Evolutionary conservation across 2,888 invertebrate genomes (phyloP), one percentile per base, ranked within the genome.

Genomic region (Drosophila quinaria): DNA sequence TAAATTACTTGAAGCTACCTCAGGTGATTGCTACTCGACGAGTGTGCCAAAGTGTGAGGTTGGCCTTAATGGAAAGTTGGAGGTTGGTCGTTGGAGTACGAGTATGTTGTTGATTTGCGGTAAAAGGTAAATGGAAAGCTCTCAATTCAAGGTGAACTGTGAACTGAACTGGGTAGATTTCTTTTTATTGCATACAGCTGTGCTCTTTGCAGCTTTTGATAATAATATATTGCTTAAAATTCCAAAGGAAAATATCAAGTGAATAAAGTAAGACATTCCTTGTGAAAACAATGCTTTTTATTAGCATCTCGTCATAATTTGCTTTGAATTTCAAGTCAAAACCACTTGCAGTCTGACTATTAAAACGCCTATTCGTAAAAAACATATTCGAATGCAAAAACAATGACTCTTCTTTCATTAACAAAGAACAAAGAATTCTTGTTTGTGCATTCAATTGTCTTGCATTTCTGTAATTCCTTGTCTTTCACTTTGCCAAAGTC

Each of bases 1-100:
- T 90, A 86, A 90, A 90, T 88, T 77, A 88, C 74, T 78, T 82
- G 35, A 41, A 67, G 74, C 69, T 65, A 80, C 83, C 90, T 80
- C 88, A 87, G 90, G 77, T 89, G 90, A 83, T 80, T 80, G 78
- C 78, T 74, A 54, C 58, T 58, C 52, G 37, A 47, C 44, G 42
- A 17, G 44, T 41, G 46, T 19, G 29, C 41, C 59, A 47, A 47
- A 59, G 51, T 54, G 66, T 66, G 58, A 65, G 60, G 44, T 78
- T 42, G 52, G 66, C 61, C 84, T 72, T 81, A 87, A 87, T 87
- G 87, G 77, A 80, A 87, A 81, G 62, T 76, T 74, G 69, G 70
- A 49, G 17, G 39, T 6, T 39, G 41, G 46, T 9, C 37, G 29
- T 29, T 29, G 29, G 29, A 29, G 29, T 29, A 8, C 29, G 33